Conservation (phyloP, 2,888 invertebrate genomes). For the Folsomia candida region DNA sequence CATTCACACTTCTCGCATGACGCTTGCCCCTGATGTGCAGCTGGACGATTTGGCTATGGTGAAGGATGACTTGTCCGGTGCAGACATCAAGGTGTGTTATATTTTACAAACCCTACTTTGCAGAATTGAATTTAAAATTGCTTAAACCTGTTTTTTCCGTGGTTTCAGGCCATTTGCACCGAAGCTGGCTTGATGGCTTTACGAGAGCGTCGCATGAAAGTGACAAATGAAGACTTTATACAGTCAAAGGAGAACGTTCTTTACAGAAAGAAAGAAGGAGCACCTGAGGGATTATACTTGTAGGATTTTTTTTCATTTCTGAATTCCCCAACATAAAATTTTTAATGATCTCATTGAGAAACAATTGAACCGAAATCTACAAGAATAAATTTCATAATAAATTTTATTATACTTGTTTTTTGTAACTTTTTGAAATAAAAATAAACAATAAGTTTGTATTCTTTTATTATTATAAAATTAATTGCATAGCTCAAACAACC, state of each 20-base stretch:
- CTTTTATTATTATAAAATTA: too few species aligned
- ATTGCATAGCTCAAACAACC: too few species aligned
- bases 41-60: constrained; percentile 97
- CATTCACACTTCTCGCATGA: constrained; percentile 99
- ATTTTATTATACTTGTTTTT: too few species aligned
- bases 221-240: constrained; percentile 98
- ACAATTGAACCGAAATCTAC: too few species aligned
- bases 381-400: too few species aligned
- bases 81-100: constrained; percentile 78
- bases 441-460: too few species aligned
- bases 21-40: constrained; percentile 92
- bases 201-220: constrained; percentile 97
- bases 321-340: too few species aligned
- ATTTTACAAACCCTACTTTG: background rate
- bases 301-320: too few species aligned
- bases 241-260: constrained; percentile 99
- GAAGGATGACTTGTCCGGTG: constrained; percentile 98
- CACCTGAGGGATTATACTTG: constrained; percentile 96
- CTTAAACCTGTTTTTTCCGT: too few species aligned
- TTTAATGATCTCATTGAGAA: too few species aligned
- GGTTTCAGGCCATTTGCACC: constrained; percentile 98
- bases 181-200: constrained; percentile 98
- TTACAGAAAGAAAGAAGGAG: constrained; percentile 98
- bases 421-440: too few species aligned
- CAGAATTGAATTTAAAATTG: too few species aligned